phyloP scores from a whole-genome alignment of 2,797 vertebrate genomes.

The Anguilla pacifica region DNA sequence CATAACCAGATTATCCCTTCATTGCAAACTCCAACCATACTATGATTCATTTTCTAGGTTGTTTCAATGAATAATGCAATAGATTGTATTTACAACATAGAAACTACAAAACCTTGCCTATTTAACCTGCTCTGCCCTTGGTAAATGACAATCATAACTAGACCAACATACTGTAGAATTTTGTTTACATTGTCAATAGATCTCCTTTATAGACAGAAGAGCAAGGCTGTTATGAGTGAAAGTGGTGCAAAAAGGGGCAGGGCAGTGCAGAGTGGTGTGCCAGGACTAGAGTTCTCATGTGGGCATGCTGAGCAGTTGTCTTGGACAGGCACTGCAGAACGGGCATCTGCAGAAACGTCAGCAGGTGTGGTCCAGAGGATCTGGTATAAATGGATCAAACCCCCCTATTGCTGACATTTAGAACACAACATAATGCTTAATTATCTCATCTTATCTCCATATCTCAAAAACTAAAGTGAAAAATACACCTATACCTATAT shows the following conservation, averaged over 20 bases:
- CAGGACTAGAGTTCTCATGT: neutral
- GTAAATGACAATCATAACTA: neutral
- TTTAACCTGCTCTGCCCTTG: neutral
- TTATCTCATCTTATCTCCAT: neutral
- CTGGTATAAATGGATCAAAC: too few species aligned
- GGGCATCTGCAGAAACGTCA: neutral
- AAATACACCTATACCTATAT: too few species aligned
- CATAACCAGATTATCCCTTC: too few species aligned
- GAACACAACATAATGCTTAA: neutral
- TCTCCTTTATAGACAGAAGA: neutral
- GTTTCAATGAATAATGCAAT: neutral
- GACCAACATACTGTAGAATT: neutral
- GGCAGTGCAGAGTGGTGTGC: neutral
- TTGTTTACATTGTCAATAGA: neutral
- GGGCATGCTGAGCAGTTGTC: neutral
- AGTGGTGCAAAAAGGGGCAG: neutral
- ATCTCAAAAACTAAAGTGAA: too few species aligned
- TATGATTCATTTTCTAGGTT: too few species aligned
- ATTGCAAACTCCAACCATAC: too few species aligned
- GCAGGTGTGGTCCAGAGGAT: neutral
- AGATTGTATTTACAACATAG: neutral
- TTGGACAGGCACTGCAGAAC: neutral
- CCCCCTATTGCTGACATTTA: too few species aligned
- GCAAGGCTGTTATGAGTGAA: neutral
- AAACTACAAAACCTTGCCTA: neutral